Conservation (phyloP, 1,140 invertebrate genomes). For the Varroa destructor region DNA sequence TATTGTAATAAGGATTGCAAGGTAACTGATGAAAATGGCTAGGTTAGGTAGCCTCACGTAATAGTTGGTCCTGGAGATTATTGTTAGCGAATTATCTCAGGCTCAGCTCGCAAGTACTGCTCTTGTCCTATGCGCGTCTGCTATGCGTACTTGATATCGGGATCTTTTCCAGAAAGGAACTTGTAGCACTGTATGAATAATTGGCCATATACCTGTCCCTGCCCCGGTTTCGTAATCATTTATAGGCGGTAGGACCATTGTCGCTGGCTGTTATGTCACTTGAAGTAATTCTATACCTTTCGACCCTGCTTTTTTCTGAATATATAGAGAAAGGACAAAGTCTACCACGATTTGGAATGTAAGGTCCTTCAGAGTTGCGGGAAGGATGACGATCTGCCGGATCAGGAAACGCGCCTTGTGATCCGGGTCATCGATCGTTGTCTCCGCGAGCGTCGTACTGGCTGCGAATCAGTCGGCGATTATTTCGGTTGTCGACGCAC, state of each 20-base stretch:
- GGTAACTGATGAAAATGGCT: background rate
- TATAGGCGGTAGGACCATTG: too few species aligned
- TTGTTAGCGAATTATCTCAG: background rate
- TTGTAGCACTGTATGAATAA: too few species aligned
- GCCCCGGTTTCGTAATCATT: too few species aligned
- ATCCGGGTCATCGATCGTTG: background rate
- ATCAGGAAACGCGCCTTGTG: conserved; percentile 7
- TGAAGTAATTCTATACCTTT: background rate
- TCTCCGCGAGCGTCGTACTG: background rate
- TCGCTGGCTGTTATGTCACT: background rate
- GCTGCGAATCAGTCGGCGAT: background rate
- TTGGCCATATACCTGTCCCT: too few species aligned
- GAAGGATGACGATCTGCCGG: background rate
- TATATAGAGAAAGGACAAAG: background rate
- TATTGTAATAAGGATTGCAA: conserved; percentile 24
- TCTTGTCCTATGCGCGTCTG: background rate
- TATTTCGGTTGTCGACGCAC: conserved; percentile 2
- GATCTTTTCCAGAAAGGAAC: background rate
- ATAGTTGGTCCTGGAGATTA: too few species aligned
- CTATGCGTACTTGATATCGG: background rate
- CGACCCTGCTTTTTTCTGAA: background rate
- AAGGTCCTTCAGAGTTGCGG: background rate
- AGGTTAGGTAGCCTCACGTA: too few species aligned
- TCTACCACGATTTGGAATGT: conserved; percentile 2
- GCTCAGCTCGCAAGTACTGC: background rate